phyloP scores from a whole-genome alignment of 2,888 invertebrate species.

The Drosophila lutescens region DNA sequence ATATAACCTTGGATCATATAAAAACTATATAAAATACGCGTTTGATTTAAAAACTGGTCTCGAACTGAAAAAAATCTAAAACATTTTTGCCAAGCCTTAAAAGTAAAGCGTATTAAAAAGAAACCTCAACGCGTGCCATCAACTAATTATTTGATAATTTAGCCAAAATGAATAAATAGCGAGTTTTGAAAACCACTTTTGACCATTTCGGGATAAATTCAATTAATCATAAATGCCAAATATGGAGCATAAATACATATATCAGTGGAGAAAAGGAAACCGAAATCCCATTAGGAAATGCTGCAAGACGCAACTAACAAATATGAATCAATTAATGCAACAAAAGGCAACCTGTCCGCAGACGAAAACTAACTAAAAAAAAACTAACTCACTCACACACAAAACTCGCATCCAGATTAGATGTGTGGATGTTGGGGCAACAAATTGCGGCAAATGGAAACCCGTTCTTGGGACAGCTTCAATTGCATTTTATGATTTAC shows the following conservation, averaged over 20 bases:
- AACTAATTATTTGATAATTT: slow-evolving; percentile 35
- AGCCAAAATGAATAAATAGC: slow-evolving; percentile 28
- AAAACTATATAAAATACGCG: slow-evolving; percentile 11
- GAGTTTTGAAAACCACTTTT: slow-evolving; percentile 18
- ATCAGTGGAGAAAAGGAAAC: slow-evolving; percentile 41
- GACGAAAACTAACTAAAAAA: slow-evolving; percentile 10
- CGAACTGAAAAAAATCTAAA: neutral
- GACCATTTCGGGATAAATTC: slow-evolving; percentile 57
- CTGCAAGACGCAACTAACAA: slow-evolving; percentile 58
- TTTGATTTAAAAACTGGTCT: neutral
- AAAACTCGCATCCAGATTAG: slow-evolving; percentile 41
- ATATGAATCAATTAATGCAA: slow-evolving; percentile 76
- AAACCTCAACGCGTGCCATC: slow-evolving; percentile 30
- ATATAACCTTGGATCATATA: slow-evolving; percentile 13
- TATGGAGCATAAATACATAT: slow-evolving; percentile 53
- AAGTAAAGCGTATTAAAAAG: slow-evolving; percentile 23
- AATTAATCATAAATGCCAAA: slow-evolving; percentile 70
- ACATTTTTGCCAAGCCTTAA: slow-evolving; percentile 18
- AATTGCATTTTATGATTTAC: slow-evolving; percentile 66
- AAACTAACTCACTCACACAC: slow-evolving; percentile 10
- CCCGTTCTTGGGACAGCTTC: slow-evolving; percentile 70
- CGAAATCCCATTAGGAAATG: slow-evolving; percentile 50
- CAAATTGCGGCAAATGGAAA: slow-evolving; percentile 62
- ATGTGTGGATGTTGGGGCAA: slow-evolving; percentile 44
- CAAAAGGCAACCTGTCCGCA: slow-evolving; percentile 64